These are phyloP conservation scores for Limnodromus scolopaceus DNA, from an alignment of 2,797 vertebrate species.

Conservation along the genomic window DNA sequence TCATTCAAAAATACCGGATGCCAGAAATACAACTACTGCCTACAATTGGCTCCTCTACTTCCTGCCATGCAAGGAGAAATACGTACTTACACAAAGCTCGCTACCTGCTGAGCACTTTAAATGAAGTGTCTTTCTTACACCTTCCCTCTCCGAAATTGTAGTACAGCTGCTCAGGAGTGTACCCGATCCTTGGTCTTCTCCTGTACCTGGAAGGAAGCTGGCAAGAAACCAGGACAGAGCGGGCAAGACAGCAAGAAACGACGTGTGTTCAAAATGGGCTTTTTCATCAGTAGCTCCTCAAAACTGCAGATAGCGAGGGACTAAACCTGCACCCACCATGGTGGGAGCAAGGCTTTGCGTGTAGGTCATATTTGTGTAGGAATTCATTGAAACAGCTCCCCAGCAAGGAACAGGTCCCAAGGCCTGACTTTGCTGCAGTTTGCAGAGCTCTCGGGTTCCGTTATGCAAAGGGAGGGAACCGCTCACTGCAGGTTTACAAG, in stretches of 20 bases:
- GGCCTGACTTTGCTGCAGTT: background rate
- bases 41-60: background rate
- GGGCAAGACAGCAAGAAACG: background rate
- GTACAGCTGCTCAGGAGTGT: background rate
- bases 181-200: background rate
- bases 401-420: background rate
- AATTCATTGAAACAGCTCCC: background rate
- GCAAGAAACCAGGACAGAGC: background rate
- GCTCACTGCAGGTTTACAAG: background rate
- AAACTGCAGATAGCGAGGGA: background rate
- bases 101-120: background rate
- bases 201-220: background rate
- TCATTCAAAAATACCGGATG: background rate
- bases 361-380: background rate
- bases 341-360: background rate
- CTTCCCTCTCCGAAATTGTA: background rate
- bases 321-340: background rate
- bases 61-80: background rate
- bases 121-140: too few species aligned
- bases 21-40: background rate
- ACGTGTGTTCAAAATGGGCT: background rate
- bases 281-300: background rate
- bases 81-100: background rate
- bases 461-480: background rate
- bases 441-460: background rate